Base-by-base conservation (phyloP, 2,888 invertebrate genomes). In the Drymonia ruficornis region DNA sequence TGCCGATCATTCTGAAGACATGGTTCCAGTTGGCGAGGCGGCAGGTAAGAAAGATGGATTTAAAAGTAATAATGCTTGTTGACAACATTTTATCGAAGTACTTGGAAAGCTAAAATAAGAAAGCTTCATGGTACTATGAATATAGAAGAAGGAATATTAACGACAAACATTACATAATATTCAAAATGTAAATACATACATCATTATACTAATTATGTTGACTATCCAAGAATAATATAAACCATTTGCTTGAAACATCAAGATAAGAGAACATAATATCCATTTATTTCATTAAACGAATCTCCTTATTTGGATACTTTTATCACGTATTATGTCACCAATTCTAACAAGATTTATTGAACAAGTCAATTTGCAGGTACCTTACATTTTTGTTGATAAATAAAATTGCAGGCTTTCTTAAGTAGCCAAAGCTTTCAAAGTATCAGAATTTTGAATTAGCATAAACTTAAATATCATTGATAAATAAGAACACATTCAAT, bases 21-120 rank as follows among this genome's bases (percentile, higher is more conserved):
- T 99, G 99, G 99, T 98, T 98, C 86, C 96, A 96, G 86, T 93
- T 98, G 80, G 98, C 98, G 50, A 96, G 95, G 87, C 94, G 97
- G 81, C 97, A 99, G 96, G 98, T 98, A 94, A 93, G 68, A 53
- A 56, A 23, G 23, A 23, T 23, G 23, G 23, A 23, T 23, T 23
- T 23, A 13, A 38, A n/a, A n/a, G n/a, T 38, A 9, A 0, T 38
- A 38, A n/a, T 15, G 13, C 38, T 0, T 38, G n/a, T n/a, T 38
- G n/a, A n/a, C n/a, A n/a, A n/a, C n/a, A n/a, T n/a, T n/a, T n/a
- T n/a, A n/a, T n/a, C n/a, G n/a, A n/a, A n/a, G n/a, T n/a, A n/a
- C 31, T 31, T 31, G 9, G 11, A 31, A 31, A 6, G 1, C 31
- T 9, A 6, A 11, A 31, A 8, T 9, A 31, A 31, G 6, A 8